These are phyloP conservation scores for Stenurella melanura DNA, from an alignment of 2,888 invertebrate genomes.

Conservation along the genomic window DNA sequence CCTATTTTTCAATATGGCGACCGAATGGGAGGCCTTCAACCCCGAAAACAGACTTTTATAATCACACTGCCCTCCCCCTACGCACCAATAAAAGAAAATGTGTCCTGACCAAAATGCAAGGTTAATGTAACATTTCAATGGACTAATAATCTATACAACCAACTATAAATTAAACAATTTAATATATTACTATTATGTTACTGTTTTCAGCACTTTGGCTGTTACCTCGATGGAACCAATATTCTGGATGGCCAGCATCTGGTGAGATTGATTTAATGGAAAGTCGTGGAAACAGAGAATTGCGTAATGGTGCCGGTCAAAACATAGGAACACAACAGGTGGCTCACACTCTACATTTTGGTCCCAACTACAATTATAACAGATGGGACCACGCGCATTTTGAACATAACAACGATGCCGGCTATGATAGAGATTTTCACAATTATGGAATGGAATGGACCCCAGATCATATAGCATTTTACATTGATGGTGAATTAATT, in stretches of 20 bases:
- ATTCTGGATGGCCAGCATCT: conserved; percentile 82
- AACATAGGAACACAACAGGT: conserved; percentile 77
- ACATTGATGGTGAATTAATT: conserved; percentile 75
- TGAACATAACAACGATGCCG: conserved; percentile 68
- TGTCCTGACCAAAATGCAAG: too few species aligned
- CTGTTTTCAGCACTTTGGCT: conserved; percentile 80
- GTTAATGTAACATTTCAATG: too few species aligned
- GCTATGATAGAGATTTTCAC: conserved; percentile 78
- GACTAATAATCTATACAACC: too few species aligned
- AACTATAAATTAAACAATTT: too few species aligned
- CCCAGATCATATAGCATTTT: conserved; percentile 74
- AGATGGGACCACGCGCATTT: conserved; percentile 74
- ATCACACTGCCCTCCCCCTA: too few species aligned
- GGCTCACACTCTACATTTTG: conserved; percentile 81
- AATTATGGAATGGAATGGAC: conserved; percentile 82
- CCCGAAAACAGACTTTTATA: too few species aligned
- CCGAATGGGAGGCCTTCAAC: too few species aligned
- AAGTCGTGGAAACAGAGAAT: conserved; percentile 78
- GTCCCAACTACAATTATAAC: conserved; percentile 77
- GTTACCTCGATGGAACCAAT: conserved; percentile 79
- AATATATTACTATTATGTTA: background rate
- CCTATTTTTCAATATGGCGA: too few species aligned
- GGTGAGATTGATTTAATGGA: conserved; percentile 85
- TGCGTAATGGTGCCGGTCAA: conserved; percentile 46
- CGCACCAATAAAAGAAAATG: too few species aligned